phyloP scores from a whole-genome alignment of 2,113 vertebrate species.

The Odobenus rosmarus region DNA sequence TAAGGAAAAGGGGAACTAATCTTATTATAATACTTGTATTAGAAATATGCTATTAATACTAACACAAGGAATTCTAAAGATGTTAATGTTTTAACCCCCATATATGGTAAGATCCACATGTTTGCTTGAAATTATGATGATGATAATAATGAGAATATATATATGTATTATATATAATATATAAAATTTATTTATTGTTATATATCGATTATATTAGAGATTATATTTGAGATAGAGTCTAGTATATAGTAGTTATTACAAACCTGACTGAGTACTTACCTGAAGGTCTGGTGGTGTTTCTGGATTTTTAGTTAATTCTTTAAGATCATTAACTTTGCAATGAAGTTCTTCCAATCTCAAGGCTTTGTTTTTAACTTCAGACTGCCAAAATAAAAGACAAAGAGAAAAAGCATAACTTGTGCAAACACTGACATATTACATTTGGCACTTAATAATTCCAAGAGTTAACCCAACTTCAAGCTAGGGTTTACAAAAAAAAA shows the following conservation, averaged over 20 bases:
- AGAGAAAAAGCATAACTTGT: not conserved
- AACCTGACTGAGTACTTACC: conserved; percentile 83
- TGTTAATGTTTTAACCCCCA: not conserved
- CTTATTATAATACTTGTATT: not conserved
- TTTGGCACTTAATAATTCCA: not conserved
- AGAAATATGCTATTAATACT: not conserved
- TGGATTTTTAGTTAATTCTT: conserved; percentile 88
- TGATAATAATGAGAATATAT: not conserved
- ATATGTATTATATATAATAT: not conserved
- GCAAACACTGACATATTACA: not conserved
- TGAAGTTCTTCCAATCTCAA: conserved; percentile 89
- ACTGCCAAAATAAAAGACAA: conserved; percentile 82
- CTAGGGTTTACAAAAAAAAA: conserved; percentile 14
- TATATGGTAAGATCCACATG: not conserved
- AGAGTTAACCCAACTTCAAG: not conserved
- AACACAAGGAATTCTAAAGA: not conserved
- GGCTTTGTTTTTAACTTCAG: conserved; percentile 91
- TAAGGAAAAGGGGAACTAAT: not conserved
- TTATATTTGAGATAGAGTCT: not conserved
- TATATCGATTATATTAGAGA: not conserved
- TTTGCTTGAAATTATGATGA: not conserved
- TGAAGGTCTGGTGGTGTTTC: conserved; percentile 93
- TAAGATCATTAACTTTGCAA: conserved; percentile 91
- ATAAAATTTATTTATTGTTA: not conserved
- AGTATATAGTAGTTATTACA: not conserved